Percentiles rank a stretch among this genome's conserved stretches.
Conservation (phyloP, 2,113 vertebrate species). For the Sciurus niger region DNA sequence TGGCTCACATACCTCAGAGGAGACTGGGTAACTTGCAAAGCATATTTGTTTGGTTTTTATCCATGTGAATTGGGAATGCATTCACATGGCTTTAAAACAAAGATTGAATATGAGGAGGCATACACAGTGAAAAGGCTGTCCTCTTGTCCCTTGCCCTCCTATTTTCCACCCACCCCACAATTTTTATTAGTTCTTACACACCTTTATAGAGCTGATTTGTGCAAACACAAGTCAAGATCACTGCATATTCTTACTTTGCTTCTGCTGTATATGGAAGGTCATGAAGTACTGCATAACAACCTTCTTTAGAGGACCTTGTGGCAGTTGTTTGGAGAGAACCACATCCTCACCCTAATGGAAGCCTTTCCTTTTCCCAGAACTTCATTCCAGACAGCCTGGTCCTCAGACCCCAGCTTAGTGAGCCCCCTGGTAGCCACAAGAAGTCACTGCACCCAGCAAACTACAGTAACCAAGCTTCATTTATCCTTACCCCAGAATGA, state of each 20-base stretch:
- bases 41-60: neutral
- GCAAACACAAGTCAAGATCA: neutral
- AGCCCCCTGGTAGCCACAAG: conserved; percentile 57
- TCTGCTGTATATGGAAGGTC: neutral
- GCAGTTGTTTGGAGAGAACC: neutral
- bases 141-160: too few species aligned
- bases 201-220: neutral
- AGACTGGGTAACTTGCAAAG: neutral
- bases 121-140: neutral
- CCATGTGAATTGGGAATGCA: neutral
- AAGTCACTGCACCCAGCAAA: neutral
- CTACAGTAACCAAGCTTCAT: neutral
- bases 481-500: neutral
- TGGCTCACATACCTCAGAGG: neutral
- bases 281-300: neutral
- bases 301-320: neutral
- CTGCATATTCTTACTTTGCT: neutral
- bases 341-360: neutral
- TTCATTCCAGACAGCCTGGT: neutral
- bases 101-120: neutral
- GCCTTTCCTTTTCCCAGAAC: neutral
- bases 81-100: neutral
- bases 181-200: neutral
- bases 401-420: neutral
- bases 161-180: neutral